phyloP scores from a whole-genome alignment of 2,888 invertebrate species.

The Drosophila merina region DNA sequence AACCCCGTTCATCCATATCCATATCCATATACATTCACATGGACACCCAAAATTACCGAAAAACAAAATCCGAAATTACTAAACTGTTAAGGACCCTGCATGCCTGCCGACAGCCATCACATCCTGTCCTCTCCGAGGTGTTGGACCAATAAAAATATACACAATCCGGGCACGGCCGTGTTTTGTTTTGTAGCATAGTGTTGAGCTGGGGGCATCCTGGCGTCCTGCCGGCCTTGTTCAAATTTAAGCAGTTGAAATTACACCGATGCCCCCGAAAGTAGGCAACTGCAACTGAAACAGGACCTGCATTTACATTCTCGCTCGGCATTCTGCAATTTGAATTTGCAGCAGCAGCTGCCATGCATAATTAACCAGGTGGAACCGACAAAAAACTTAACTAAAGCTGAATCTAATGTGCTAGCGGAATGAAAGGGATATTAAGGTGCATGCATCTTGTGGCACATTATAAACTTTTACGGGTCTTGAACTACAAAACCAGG shows the following conservation, averaged over 20 bases:
- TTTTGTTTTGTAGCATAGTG: background rate
- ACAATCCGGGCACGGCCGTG: background rate
- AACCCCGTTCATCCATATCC: background rate
- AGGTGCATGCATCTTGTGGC: conserved; percentile 58
- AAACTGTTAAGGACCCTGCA: conserved; percentile 42
- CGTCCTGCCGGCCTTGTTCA: conserved; percentile 42
- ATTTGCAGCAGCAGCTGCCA: conserved; percentile 45
- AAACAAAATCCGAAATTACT: conserved; percentile 56
- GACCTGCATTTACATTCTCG: conserved; percentile 1
- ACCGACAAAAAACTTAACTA: conserved; percentile 38
- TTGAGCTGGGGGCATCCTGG: conserved; percentile 7
- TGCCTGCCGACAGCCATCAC: conserved; percentile 33
- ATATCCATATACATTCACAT: too few species aligned
- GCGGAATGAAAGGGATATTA: conserved; percentile 66
- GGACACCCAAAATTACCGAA: conserved; percentile 54
- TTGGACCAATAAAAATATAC: conserved; percentile 61
- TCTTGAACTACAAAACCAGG: conserved; percentile 54
- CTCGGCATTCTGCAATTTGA: conserved; percentile 8
- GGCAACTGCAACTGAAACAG: conserved; percentile 36
- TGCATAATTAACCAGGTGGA: conserved; percentile 66
- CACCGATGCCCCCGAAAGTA: conserved; percentile 58
- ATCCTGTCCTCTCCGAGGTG: conserved; percentile 48
- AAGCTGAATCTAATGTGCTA: conserved; percentile 52
- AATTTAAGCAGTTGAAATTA: conserved; percentile 70
- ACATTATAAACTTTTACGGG: conserved; percentile 72